Percentiles rank a stretch among this genome's conserved stretches.
phyloP scores from a whole-genome alignment of 2,888 invertebrate species.

The Philhelius pedissequus region DNA sequence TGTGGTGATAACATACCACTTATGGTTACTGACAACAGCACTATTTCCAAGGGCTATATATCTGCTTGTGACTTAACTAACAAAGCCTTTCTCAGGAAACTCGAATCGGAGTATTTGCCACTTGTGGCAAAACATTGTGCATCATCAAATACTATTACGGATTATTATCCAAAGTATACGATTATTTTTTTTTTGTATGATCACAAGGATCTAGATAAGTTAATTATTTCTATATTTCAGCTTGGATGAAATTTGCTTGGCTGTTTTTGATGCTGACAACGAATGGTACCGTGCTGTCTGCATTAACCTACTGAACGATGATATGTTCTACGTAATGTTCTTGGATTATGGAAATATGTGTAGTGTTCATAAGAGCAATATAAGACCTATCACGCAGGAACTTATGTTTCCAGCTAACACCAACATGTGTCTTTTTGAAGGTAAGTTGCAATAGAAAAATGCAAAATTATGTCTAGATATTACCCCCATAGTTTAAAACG shows the following conservation, averaged over 20 bases:
- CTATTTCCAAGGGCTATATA: constrained; percentile 68
- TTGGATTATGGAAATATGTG: constrained; percentile 71
- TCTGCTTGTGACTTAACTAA: constrained; percentile 68
- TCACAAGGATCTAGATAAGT: neutral
- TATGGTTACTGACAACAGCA: constrained; percentile 69
- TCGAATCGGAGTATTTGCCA: constrained; percentile 52
- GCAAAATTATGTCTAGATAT: too few species aligned
- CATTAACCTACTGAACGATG: constrained; percentile 54
- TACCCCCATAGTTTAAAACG: too few species aligned
- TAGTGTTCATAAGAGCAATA: constrained; percentile 66
- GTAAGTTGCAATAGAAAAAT: too few species aligned
- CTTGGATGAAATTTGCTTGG: constrained; percentile 70
- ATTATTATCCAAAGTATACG: constrained; percentile 69
- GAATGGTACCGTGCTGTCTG: constrained; percentile 72
- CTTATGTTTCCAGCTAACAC: constrained; percentile 70
- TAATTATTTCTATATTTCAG: constrained; percentile 39
- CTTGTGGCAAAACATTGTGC: constrained; percentile 66
- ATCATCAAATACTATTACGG: constrained; percentile 29
- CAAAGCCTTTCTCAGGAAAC: constrained; percentile 53
- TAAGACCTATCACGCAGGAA: constrained; percentile 69
- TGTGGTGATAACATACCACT: constrained; percentile 66
- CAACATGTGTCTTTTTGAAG: constrained; percentile 70
- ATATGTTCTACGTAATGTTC: constrained; percentile 69
- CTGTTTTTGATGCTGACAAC: constrained; percentile 69
- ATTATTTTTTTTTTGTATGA: neutral